Base-by-base conservation (phyloP, 2,888 invertebrate genomes). In the Argyresthia goedartella region DNA sequence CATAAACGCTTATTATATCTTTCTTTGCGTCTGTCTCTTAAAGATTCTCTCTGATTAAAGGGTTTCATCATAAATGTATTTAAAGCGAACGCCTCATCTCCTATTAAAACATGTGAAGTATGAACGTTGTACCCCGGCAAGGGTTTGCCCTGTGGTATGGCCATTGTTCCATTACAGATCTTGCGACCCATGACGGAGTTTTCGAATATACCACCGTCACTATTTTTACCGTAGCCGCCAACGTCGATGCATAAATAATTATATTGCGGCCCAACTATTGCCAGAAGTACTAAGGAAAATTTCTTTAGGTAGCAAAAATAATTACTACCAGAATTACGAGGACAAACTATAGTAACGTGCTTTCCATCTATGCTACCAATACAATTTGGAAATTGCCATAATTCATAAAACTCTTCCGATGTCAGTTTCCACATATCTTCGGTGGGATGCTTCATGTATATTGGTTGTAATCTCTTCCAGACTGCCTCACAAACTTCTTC, bases 291-390 rank as follows among this genome's bases (percentile, higher is more conserved):
- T 33, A 50, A 50, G 35, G 50, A 50, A 45, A 50, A 51, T 39
- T 48, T 51, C 34, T 54, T 43, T 48, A 43, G 42, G 49, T 51
- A 44, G 47, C 43, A 49, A 54, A 50, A 47, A 47, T 47, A 35
- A 8, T 13, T n/a, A 34, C 14, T 14, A 33, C 56, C 55, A 34
- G 45, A 56, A 42, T 51, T 50, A n/a, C 50, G 43, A 14, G 56
- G 55, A 42, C 53, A 53, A 44, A 52, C 52, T 25, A 57, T 57
- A n/a, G 13, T 36, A 44, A 58, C 50, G 49, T 58, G 57, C 43
- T 59, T 59, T 14, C 59, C 57, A 50, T 59, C 59, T 14, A 57
- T 54, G 35, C 50, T 51, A 43, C 57, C 56, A 8, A 59, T 8
- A 41, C 56, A 57, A 49, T 59, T 57, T 13, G 57, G 56, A 49